Base-by-base conservation (phyloP, 2,113 vertebrate genomes). In the Progne subis region DNA sequence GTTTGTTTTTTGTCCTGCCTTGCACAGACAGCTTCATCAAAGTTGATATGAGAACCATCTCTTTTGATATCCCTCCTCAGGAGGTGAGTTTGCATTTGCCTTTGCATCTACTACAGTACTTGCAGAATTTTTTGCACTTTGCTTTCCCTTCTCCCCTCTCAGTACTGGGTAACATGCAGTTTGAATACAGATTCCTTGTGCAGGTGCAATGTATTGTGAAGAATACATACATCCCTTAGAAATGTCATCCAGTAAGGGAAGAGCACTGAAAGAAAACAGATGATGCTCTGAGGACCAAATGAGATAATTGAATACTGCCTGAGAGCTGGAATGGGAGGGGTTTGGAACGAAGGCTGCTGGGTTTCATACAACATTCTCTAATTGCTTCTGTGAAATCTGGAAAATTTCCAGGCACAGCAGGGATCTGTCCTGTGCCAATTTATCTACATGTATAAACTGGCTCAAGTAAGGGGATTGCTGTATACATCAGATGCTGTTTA, bases 11-110 rank as follows among this genome's bases (percentile, higher is more conserved):
- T 23, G 91, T 99, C 95, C 94, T 99, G 95, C 99, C 99, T 3
- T 99, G 99, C 97, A 99, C 99, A 3, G 99, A 99, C 98, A 99
- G 96, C 97, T 99, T 99, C 86, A 99, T 99, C 95, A 99, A 99
- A 57, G 99, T 99, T 97, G 99, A 99, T 97, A 99, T 99, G 99
- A 98, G 99, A 83, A 99, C 99, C 49, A 98, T 99, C 93, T 99
- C 99, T 31, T 99, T 99, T 17, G 99, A 99, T 88, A 99, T 99
- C 82, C 99, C 99, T 20, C 99, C 99, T 12, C 99, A 99, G 91
- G 99, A 99, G 98, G 99, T 99, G 96, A 90, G 96, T 83, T 16
- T 47, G 28, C 23, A 61, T 56, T 80, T 72, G 23, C 28, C 37
- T 53, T 79, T 59, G 7, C 24, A 6, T 43, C 65, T 75, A 15